Evolutionary conservation across 2,888 invertebrate genomes (phyloP), one percentile per base, ranked within the genome.

Genomic region (Drosophila villosipedis): DNA sequence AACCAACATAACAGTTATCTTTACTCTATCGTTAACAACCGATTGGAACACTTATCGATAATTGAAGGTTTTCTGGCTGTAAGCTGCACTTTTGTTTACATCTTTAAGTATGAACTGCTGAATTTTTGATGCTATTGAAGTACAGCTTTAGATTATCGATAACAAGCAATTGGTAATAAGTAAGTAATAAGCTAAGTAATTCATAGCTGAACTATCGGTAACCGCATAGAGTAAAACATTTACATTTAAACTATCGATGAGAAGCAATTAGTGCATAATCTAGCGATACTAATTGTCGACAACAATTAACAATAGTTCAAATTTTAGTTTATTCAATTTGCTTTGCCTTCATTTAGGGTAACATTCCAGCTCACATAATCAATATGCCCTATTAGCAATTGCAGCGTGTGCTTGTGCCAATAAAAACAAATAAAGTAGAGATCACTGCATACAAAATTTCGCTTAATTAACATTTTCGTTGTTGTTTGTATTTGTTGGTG

Each of bases 381-480:
- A 43, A 73, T 35, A 47, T 55, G 35, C 49, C 31, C 50, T 3
- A 0, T 10, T 2, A 12, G 14, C 14, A 3, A 19, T 22, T 39
- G 9, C 4, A 49, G 68, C 14, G 47, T 39, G 59, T 50, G 0
- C 22, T 1, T 37, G 16, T 55, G 25, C 28, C 25, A 47, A 47
- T 47, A 22, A 50, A n/a, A 35, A 10, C 50, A 61, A 67, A 53
- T 47, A 61, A 50, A 57, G 41, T 61, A 28, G 68, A 78, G 78
- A 73, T 66, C 66, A 16, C n/a, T 57, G 76, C 68, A 76, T 57
- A 52, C 57, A 75, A 80, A 65, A 67, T 72, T 64, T 80, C 43
- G 76, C 72, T 76, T 47, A 76, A 76, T 80, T 80, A 62, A 68
- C 53, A 71, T 69, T 75, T 66, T 58, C 39, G 16, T 33, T 49